Conservation (phyloP, 2,113 vertebrate species). For the Chloroceryle aenea region DNA sequence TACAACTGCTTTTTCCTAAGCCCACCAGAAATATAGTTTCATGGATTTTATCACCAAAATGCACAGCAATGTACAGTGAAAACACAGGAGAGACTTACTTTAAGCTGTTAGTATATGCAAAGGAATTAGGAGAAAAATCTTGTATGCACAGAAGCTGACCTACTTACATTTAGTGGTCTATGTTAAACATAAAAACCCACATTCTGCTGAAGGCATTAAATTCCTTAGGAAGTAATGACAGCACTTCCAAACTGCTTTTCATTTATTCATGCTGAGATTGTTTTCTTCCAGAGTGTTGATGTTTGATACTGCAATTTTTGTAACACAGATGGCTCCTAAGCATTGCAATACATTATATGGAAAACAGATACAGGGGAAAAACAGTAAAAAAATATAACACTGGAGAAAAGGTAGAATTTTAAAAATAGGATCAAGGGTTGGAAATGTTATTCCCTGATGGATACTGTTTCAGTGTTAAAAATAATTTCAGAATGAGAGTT, state of each 20-base stretch:
- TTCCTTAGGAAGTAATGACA: neutral
- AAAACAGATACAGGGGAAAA: neutral
- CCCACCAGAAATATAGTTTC: neutral
- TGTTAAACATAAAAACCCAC: neutral
- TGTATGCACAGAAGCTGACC: neutral
- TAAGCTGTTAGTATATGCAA: neutral
- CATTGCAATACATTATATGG: neutral
- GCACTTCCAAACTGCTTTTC: neutral
- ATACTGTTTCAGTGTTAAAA: neutral
- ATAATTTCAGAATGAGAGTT: neutral
- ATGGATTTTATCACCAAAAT: neutral
- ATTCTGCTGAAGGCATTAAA: neutral
- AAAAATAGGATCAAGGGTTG: neutral
- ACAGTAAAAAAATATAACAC: neutral
- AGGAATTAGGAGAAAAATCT: conserved; percentile 4
- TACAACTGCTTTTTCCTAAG: neutral
- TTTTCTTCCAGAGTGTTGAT: neutral
- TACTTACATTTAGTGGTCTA: neutral
- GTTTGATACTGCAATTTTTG: neutral
- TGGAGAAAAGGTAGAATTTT: neutral
- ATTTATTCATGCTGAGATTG: neutral
- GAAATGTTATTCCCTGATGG: neutral
- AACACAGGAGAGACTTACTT: neutral
- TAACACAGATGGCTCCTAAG: neutral
- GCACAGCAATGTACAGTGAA: neutral